Evolutionary conservation across 2,888 invertebrate genomes (phyloP).

Genomic region (Scaptomyza flava): DNA sequence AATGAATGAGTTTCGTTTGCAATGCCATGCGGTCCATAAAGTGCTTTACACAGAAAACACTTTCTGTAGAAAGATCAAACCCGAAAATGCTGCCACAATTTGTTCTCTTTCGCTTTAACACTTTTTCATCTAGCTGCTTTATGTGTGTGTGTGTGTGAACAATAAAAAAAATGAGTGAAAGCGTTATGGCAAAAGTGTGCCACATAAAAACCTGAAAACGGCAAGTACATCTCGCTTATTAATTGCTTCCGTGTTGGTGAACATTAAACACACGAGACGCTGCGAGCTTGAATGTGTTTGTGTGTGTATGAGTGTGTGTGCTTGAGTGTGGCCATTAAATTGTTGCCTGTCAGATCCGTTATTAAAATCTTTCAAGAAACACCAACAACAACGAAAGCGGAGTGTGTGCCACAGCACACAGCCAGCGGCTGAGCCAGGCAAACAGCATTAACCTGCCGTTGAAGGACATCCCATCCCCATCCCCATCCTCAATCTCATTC

Average conservation of each 20-base stretch:
- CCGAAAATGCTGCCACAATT: neutral
- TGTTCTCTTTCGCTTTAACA: neutral
- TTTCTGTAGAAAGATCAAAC: neutral
- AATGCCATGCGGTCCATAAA: neutral
- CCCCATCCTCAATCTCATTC: neutral
- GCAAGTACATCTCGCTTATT: slow-evolving; percentile 59
- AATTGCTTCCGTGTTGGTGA: slow-evolving; percentile 61
- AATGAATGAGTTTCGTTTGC: neutral
- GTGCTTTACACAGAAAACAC: neutral
- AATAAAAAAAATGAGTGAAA: slow-evolving; percentile 47
- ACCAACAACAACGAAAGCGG: slow-evolving; percentile 12
- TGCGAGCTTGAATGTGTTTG: slow-evolving; percentile 9
- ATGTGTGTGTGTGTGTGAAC: slow-evolving; percentile 37
- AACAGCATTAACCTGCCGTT: slow-evolving; percentile 62
- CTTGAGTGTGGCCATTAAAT: slow-evolving; percentile 67
- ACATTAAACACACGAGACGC: slow-evolving; percentile 44
- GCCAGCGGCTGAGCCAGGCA: slow-evolving; percentile 19
- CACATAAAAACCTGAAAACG: slow-evolving; percentile 46
- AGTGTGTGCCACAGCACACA: slow-evolving; percentile 1
- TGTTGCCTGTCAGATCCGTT: slow-evolving; percentile 54
- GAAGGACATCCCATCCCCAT: slow-evolving; percentile 10
- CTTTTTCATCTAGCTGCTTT: slow-evolving; percentile 51
- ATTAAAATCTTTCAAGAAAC: slow-evolving; percentile 59
- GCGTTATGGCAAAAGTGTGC: slow-evolving; percentile 47
- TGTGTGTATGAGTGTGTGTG: slow-evolving; percentile 18